Base-by-base conservation (phyloP, 2,888 invertebrate species). In the Diploptera punctata region DNA sequence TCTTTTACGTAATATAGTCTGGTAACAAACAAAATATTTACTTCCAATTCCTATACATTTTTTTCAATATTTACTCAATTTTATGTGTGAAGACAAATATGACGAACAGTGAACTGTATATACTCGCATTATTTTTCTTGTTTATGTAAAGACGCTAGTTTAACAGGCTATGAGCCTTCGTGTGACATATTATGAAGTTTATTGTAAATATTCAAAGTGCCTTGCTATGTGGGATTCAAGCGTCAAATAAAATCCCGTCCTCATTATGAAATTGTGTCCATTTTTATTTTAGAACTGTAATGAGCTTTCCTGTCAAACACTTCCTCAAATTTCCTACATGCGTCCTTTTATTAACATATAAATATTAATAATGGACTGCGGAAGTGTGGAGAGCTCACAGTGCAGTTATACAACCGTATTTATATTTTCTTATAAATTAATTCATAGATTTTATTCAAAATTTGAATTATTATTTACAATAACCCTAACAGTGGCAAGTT, bases 161-260 rank as follows among this genome's bases (percentile, higher is more conserved):
- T 60, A 69, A 69, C 19, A 26, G 43, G 29, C 13, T 61, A 13
- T 38, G n/a, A 61, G 29, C 61, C 29, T 19, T 29, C 38, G 57
- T 68, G 68, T 68, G 70, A 70, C 52, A 65, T 57, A 71, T 44
- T 67, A 62, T 60, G 19, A 68, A 68, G 21, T 68, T 49, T 68
- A 54, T 62, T 74, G 74, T 74, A 74, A 61, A 74, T 69, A 71
- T 24, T n/a, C n/a, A 70, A 70, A 71, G 65, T 74, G 74, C 74
- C 71, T 74, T 74, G 65, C 74, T 71, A 68, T 68, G 65, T 62
- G 60, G 74, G 74, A 71, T 68, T 71, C 31, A 67, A 71, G 70
- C 73, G 73, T 52, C 68, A 33, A 74, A 72, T 74, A 72, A 74
- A 74, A 73, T 68, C 72, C 74, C 73, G 47, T 73, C 57, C 71